Percentiles rank a stretch among this genome's conserved stretches.
These are phyloP conservation scores for Actenoides hombroni DNA, from an alignment of 2,113 vertebrate species.

Conservation along the genomic window DNA sequence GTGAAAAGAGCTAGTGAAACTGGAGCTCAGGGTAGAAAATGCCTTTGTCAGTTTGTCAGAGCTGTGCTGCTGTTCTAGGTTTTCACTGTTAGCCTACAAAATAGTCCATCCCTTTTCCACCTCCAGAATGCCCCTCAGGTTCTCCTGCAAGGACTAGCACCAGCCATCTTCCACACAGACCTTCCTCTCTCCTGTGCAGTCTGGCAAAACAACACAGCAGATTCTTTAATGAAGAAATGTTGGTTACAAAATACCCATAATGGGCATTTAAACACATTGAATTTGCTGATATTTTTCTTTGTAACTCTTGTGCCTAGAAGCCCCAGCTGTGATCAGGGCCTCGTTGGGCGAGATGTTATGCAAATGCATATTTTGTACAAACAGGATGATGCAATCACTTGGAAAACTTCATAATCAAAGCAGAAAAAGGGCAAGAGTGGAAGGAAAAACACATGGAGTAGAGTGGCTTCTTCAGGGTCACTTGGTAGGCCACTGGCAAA, in stretches of 20 bases:
- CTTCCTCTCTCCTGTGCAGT: neutral
- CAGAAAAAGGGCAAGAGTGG: neutral
- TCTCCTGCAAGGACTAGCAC: neutral
- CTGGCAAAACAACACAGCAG: neutral
- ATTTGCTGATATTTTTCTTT: neutral
- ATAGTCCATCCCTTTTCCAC: neutral
- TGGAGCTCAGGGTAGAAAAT: neutral
- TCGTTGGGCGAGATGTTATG: neutral
- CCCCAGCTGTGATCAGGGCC: neutral
- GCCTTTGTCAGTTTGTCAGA: neutral
- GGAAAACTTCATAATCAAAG: constrained; percentile 11
- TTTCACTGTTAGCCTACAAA: neutral
- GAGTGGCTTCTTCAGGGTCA: neutral
- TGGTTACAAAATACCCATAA: neutral
- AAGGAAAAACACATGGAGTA: neutral
- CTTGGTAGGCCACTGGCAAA: neutral
- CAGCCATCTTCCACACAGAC: neutral
- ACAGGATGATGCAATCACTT: constrained; percentile 20
- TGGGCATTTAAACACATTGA: neutral
- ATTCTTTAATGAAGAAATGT: neutral
- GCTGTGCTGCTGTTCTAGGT: neutral
- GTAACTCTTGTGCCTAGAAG: neutral
- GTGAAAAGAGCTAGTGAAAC: neutral
- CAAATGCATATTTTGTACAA: constrained; percentile 25
- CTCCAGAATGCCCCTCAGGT: neutral